phyloP scores from a whole-genome alignment of 2,888 invertebrate genomes.

The Cryptus armator region DNA sequence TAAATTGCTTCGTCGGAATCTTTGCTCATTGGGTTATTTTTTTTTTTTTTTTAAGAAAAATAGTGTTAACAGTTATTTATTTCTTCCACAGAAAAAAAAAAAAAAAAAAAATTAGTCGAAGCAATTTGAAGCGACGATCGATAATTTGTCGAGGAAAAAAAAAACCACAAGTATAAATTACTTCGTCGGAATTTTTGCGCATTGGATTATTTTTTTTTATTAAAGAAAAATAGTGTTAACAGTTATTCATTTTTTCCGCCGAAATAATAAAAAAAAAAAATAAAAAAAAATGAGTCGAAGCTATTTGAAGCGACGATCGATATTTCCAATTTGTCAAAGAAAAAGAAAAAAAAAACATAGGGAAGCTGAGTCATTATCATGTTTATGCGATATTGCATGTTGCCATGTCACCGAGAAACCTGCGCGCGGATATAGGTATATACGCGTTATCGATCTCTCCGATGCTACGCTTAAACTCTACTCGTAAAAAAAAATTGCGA shows the following conservation, averaged over 20 bases:
- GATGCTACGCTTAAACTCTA: background rate
- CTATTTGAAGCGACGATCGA: slow-evolving; percentile 40
- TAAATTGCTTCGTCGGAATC: too few relatives aligned
- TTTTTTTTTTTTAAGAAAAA: too few relatives aligned
- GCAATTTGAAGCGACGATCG: too few relatives aligned
- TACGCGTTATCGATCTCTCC: slow-evolving; percentile 50
- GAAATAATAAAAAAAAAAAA: background rate
- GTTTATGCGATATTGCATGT: slow-evolving; percentile 43
- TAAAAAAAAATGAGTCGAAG: slow-evolving; percentile 18
- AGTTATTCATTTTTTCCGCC: background rate
- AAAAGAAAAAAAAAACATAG: slow-evolving; percentile 15
- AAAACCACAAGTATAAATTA: too few relatives aligned
- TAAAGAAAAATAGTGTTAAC: background rate
- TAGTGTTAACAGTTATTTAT: too few relatives aligned
- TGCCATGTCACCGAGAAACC: slow-evolving; percentile 27
- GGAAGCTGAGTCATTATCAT: slow-evolving; percentile 53
- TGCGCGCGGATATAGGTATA: slow-evolving; percentile 1
- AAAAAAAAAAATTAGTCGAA: too few relatives aligned
- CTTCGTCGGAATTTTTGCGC: too few relatives aligned
- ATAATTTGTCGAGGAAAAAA: too few relatives aligned
- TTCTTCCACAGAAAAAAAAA: too few relatives aligned
- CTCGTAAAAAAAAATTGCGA: slow-evolving; percentile 19
- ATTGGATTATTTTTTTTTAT: background rate
- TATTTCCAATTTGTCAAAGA: slow-evolving; percentile 46
- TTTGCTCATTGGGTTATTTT: too few relatives aligned